Evolutionary conservation across 2,888 invertebrate genomes (phyloP).

Genomic region (Lypha dubia): DNA sequence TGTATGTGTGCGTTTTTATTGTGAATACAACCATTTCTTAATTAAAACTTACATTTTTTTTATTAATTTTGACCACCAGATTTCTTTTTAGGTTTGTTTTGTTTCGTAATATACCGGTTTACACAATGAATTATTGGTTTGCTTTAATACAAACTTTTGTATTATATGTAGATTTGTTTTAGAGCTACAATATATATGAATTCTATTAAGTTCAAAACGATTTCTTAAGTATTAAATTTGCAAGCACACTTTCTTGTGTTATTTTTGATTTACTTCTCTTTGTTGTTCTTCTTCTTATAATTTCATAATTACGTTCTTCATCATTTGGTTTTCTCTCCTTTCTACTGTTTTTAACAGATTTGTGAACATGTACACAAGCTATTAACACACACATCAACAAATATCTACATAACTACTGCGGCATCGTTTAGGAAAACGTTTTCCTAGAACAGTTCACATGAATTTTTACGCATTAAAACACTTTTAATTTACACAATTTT

Average conservation of each 20-base stretch:
- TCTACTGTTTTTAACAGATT: constrained; percentile 57
- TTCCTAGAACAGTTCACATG: constrained; percentile 63
- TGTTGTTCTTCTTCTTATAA: constrained; percentile 53
- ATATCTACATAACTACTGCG: constrained; percentile 71
- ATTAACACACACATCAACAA: constrained; percentile 53
- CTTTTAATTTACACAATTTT: constrained; percentile 22
- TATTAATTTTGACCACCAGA: constrained; percentile 21
- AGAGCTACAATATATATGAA: background rate
- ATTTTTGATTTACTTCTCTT: constrained; percentile 42
- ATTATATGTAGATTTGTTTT: background rate
- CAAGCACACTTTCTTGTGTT: constrained; percentile 40
- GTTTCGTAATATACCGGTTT: constrained; percentile 41
- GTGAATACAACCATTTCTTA: constrained; percentile 17
- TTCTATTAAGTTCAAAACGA: constrained; percentile 14
- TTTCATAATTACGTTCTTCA: constrained; percentile 70
- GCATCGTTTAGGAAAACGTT: constrained; percentile 69
- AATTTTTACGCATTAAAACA: constrained; percentile 55
- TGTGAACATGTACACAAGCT: constrained; percentile 47
- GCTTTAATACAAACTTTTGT: background rate
- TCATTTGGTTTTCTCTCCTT: constrained; percentile 64
- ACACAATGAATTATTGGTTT: background rate
- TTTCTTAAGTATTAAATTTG: background rate
- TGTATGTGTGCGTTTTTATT: constrained; percentile 17
- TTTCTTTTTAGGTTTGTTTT: background rate
- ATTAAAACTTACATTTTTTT: constrained; percentile 56